phyloP scores from a whole-genome alignment of 30 jellyfish, hydroid and myxozoan species.

The Aurelia aurita complex sp. Pacific region DNA sequence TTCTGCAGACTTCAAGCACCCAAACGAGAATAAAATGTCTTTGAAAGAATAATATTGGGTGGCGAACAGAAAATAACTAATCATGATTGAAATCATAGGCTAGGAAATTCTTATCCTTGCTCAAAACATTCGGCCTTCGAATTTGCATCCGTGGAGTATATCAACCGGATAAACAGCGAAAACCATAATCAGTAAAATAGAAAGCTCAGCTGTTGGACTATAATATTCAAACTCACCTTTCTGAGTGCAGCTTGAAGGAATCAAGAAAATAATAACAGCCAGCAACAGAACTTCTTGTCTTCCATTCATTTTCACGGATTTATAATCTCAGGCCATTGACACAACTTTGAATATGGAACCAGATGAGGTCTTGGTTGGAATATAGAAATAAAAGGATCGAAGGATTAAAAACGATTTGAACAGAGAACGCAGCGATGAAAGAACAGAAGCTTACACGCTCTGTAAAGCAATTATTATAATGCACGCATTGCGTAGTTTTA shows the following conservation, averaged over 20 bases:
- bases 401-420: conserved; percentile 17
- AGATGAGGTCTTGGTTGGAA: conserved; percentile 53
- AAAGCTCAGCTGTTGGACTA: too few relatives aligned
- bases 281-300: conserved; percentile 2
- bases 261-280: neutral
- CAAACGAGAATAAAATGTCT: too few relatives aligned
- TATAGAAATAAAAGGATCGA: conserved; percentile 29
- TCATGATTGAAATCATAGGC: too few relatives aligned
- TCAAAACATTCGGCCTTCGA: too few relatives aligned
- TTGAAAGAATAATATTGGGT: too few relatives aligned
- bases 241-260: neutral
- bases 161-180: too few relatives aligned
- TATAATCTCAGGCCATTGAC: conserved; percentile 22
- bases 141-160: too few relatives aligned
- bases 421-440: conserved; percentile 28
- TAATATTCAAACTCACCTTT: conserved; percentile 18
- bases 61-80: too few relatives aligned
- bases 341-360: conserved; percentile 16
- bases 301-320: conserved; percentile 17
- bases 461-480: conserved; percentile 32
- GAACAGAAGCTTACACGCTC: conserved; percentile 50
- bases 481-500: conserved; percentile 15
- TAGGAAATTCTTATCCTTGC: too few relatives aligned
- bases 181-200: too few relatives aligned
- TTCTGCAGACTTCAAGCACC: too few relatives aligned